Conservation (phyloP, 1,140 invertebrate species). For the Polypedilum pembai region DNA sequence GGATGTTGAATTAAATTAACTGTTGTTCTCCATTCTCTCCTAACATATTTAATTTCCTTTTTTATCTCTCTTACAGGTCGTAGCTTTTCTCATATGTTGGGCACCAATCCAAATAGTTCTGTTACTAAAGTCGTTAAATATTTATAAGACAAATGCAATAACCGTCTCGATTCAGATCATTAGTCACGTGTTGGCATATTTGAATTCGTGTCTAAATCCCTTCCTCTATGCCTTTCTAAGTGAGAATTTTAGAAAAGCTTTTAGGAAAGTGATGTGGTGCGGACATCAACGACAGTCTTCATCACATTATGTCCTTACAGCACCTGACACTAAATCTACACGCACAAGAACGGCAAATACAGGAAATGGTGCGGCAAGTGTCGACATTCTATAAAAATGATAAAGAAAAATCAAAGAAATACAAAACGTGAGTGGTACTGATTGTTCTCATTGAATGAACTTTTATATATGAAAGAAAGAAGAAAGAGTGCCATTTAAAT, state of each 20-base stretch:
- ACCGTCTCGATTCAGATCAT: conserved; percentile 74
- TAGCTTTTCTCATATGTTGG: conserved; percentile 91
- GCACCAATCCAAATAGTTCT: conserved; percentile 86
- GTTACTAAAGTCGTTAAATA: conserved; percentile 64
- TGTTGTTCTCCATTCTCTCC: background rate
- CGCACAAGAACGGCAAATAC: background rate
- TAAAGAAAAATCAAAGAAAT: no score
- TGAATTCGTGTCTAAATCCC: conserved; percentile 91
- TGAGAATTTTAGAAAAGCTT: conserved; percentile 78
- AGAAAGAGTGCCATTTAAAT: no score
- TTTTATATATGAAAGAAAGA: no score
- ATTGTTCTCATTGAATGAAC: no score
- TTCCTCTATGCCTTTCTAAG: conserved; percentile 88
- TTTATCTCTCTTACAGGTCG: background rate
- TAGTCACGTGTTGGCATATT: conserved; percentile 87
- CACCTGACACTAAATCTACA: conserved; percentile 17
- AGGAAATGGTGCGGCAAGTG: conserved; percentile 12
- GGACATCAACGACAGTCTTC: background rate
- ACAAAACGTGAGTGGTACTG: no score
- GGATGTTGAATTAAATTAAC: background rate
- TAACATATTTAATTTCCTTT: background rate
- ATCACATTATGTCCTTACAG: background rate
- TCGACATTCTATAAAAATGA: conserved; percentile 15
- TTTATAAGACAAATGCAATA: conserved; percentile 56
- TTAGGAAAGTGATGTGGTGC: conserved; percentile 49